phyloP scores from a whole-genome alignment of 2,888 invertebrate genomes.

The Ochropacha duplaris region DNA sequence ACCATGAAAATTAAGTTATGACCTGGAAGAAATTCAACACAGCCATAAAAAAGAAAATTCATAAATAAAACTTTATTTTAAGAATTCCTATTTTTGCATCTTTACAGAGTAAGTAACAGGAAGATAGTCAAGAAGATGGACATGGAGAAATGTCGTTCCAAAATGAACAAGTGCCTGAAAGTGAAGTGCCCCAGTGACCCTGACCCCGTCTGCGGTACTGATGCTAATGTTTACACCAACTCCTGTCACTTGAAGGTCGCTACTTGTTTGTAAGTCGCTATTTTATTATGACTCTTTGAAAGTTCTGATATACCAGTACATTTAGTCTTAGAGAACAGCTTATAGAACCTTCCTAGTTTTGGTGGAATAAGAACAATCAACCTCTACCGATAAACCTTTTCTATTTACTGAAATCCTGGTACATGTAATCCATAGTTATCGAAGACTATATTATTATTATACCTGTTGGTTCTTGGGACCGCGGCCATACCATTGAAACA shows the following conservation, averaged over 20 bases:
- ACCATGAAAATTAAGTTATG: too few relatives aligned
- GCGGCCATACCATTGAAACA: too few relatives aligned
- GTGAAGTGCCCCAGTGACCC: conserved; percentile 86
- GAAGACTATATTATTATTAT: too few relatives aligned
- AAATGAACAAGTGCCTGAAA: conserved; percentile 89
- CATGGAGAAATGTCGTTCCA: conserved; percentile 90
- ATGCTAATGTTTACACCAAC: conserved; percentile 92
- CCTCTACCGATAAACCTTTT: too few relatives aligned
- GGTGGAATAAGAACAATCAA: too few relatives aligned
- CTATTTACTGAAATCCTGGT: too few relatives aligned
- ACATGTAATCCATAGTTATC: neutral
- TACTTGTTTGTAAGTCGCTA: conserved; percentile 89
- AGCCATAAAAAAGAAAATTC: too few relatives aligned
- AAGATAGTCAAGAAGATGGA: conserved; percentile 87
- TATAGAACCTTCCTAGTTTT: neutral
- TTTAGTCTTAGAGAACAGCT: neutral
- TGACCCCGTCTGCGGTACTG: conserved; percentile 95
- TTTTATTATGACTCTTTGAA: neutral
- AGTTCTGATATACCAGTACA: neutral
- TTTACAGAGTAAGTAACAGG: conserved; percentile 71
- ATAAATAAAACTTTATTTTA: neutral
- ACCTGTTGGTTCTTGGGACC: too few relatives aligned
- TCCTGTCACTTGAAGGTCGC: conserved; percentile 92
- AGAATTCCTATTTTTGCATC: neutral
- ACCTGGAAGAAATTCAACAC: too few relatives aligned